These are phyloP conservation scores for Petrolisthes manimaculis DNA, from an alignment of 2,888 invertebrate genomes.

Conservation along the genomic window DNA sequence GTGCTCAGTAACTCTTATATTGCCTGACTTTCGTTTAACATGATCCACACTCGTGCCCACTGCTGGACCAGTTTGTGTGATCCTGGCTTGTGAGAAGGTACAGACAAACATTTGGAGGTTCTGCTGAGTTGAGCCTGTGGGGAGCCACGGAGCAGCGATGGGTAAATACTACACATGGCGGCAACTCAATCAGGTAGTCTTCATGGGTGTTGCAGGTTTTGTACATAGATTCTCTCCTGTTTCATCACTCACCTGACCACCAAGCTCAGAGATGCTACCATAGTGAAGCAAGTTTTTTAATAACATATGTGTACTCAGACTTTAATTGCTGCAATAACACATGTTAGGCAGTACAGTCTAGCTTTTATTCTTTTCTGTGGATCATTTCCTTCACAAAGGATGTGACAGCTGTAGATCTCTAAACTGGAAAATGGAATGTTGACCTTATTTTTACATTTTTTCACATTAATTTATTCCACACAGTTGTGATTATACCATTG, in stretches of 20 bases:
- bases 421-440: slow-evolving; percentile 28
- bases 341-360: slow-evolving; percentile 7
- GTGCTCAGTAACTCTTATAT: no score
- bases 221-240: neutral
- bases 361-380: slow-evolving; percentile 12
- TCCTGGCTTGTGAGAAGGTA: no score
- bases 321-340: slow-evolving; percentile 7
- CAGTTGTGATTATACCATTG: slow-evolving; percentile 35
- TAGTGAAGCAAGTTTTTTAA: neutral
- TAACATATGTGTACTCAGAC: no score
- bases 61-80: no score
- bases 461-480: slow-evolving; percentile 28
- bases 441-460: slow-evolving; percentile 27
- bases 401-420: slow-evolving; percentile 34
- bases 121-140: no score
- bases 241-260: neutral
- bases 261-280: neutral
- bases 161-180: neutral
- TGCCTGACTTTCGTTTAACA: no score
- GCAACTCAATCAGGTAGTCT: slow-evolving; percentile 18
- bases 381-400: slow-evolving; percentile 28
- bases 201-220: slow-evolving; percentile 14
- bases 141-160: no score
- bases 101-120: no score
- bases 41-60: no score